Evolutionary conservation across 2,113 vertebrate genomes (phyloP).

Genomic region (Trichomycterus rosablanca): DNA sequence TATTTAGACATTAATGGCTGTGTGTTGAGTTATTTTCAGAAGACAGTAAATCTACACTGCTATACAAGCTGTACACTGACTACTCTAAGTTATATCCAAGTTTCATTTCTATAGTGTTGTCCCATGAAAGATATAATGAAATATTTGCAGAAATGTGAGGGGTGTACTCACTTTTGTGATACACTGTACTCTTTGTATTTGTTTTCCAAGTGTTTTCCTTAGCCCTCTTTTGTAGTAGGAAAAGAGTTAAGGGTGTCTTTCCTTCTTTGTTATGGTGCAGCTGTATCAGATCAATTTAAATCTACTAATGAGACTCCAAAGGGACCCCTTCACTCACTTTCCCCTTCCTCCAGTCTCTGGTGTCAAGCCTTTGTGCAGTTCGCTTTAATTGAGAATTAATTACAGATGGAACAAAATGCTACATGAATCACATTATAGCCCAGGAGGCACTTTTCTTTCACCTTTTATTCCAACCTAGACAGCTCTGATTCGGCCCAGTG

Average conservation of each 20-base stretch:
- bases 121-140: no score
- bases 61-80: no score
- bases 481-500: background rate
- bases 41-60: no score
- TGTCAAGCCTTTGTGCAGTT: slow-evolving; percentile 25
- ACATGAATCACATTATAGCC: slow-evolving; percentile 35
- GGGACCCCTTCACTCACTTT: slow-evolving; percentile 1
- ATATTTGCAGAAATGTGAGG: no score
- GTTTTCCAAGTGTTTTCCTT: slow-evolving; percentile 13
- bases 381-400: slow-evolving; percentile 50
- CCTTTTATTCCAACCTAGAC: slow-evolving; percentile 4
- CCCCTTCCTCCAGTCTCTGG: slow-evolving; percentile 23
- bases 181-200: no score
- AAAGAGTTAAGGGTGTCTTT: slow-evolving; percentile 30
- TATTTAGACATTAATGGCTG: no score
- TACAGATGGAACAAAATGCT: slow-evolving; percentile 41
- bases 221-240: slow-evolving; percentile 12
- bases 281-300: slow-evolving; percentile 49
- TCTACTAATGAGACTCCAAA: slow-evolving; percentile 47
- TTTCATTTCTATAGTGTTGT: no score
- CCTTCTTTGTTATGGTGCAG: slow-evolving; percentile 46
- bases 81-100: no score
- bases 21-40: no score
- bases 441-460: slow-evolving; percentile 5
- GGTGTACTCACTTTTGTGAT: no score